These are phyloP conservation scores for Cheilosia variabilis DNA, from an alignment of 2,888 invertebrate genomes.

Conservation along the genomic window DNA sequence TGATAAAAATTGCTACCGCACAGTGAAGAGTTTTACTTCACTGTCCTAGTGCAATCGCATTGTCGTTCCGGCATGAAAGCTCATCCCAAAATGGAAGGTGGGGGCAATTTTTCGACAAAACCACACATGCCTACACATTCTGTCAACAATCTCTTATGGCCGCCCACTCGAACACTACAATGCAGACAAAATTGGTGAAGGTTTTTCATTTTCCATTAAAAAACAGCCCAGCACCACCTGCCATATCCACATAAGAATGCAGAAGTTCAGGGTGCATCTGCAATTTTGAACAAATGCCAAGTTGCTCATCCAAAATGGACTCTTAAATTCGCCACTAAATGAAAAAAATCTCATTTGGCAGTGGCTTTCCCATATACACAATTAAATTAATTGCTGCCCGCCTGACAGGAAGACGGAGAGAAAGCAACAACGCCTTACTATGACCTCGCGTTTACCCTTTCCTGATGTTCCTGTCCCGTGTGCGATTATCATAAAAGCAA, in stretches of 20 bases:
- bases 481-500: constrained; percentile 15
- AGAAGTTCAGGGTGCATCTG: constrained; percentile 43
- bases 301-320: constrained; percentile 29
- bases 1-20: no score
- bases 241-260: constrained; percentile 1
- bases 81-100: background rate
- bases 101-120: background rate
- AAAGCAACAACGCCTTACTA: background rate
- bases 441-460: constrained; percentile 2
- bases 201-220: background rate
- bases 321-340: constrained; percentile 21
- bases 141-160: constrained; percentile 6
- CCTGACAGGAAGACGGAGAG: background rate
- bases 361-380: constrained; percentile 1
- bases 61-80: background rate
- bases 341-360: constrained; percentile 7
- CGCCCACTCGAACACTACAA: constrained; percentile 1
- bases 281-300: constrained; percentile 40
- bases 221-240: background rate
- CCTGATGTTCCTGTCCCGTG: background rate
- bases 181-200: constrained; percentile 2
- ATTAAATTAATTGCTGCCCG: constrained; percentile 25
- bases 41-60: background rate
- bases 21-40: background rate
- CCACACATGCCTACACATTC: background rate